Base-by-base conservation (phyloP, 1,140 invertebrate genomes). In the Caenorhabditis brenneri region DNA sequence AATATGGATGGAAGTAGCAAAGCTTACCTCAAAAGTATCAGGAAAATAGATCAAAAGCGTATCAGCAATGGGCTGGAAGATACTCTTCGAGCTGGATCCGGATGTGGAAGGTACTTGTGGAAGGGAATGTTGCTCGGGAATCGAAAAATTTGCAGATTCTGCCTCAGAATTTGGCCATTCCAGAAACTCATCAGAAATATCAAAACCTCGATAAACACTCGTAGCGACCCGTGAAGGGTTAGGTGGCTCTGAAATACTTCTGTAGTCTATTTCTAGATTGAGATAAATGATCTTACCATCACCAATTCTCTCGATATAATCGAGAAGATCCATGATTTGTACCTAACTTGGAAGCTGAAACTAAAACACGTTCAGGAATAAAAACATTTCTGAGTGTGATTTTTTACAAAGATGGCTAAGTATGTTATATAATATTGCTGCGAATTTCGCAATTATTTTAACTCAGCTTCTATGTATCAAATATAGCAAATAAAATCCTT, bases 91-190 rank as follows among this genome's bases (percentile, higher is more conserved):
- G n/a, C 58, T 36, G n/a, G n/a, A n/a, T 7, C 65, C 65, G 4
- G 65, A 74, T 7, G 36, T 42, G 4, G 36, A 46, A 0, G 65
- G 65, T 6, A 42, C 65, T 74, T 74, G 19, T 22, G 65, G 65
- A 10, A 74, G 65, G 10, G 36, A 24, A 22, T 19, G 19, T 10
- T 12, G 36, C 1, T 74, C 65, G 2, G 36, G 36, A 22, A 36
- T 9, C 4, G 36, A 42, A 15, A 74, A 74, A 74, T 46, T 24
- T 15, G 27, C 65, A 4, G 27, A 19, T 74, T 74, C 65, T 2
- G 65, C 65, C 24, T 74, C 65, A 24, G 36, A 74, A 74, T 74
- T 74, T 15, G 65, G 36, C 65, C 65, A 74, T 74, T 74, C 65
- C 7, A 74, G 36, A 15, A 46, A 74, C 27, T 74, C 65, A 12